Evolutionary conservation across 2,113 vertebrate genomes (phyloP), one percentile per base, ranked within the genome.

Genomic region (Eublepharis macularius): DNA sequence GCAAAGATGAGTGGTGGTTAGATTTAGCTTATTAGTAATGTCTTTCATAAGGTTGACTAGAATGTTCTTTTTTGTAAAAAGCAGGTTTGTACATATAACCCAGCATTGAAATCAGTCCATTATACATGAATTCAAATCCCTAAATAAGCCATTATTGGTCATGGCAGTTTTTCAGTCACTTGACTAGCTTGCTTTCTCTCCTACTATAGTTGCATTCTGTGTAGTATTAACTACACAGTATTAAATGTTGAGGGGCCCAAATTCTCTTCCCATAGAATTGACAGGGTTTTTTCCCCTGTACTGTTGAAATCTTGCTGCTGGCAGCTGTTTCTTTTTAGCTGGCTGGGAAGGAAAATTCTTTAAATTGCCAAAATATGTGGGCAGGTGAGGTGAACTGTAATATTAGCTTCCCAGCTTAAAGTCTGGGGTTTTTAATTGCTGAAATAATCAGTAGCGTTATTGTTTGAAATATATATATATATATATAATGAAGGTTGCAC

Each of bases 311-410:
- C 0, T 0, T 77, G 70, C 60, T 88, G 45, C 92, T 89, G 74
- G 43, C 89, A 86, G 65, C 39, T 69, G 4, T 81, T 69, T 81
- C 24, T 19, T 51, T 63, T 72, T 29, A 47, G 43, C 32, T 83
- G 1, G 5, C 51, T 86, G n/a, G 82, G 70, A 87, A 84, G 39
- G 3, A 81, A 39, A 87, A 88, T 77, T 77, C 86, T 47, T 81
- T 85, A 81, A 84, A 41, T 6, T 11, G 49, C 81, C 9, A 74
- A 80, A 83, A 21, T 88, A 80, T 51, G 34, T 88, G 82, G 72
- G 45, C 87, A 93, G 80, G 68, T 91, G 82, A 93, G 34, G 74
- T 89, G 66, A 92, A 43, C 13, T 2, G 1, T 86, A 84, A 65
- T 86, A 69, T 41, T 91, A 90, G 45, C 65, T 91, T 87, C 11